Evolutionary conservation across 2,888 invertebrate genomes (phyloP).

Genomic region (Watsonalla cultraria): DNA sequence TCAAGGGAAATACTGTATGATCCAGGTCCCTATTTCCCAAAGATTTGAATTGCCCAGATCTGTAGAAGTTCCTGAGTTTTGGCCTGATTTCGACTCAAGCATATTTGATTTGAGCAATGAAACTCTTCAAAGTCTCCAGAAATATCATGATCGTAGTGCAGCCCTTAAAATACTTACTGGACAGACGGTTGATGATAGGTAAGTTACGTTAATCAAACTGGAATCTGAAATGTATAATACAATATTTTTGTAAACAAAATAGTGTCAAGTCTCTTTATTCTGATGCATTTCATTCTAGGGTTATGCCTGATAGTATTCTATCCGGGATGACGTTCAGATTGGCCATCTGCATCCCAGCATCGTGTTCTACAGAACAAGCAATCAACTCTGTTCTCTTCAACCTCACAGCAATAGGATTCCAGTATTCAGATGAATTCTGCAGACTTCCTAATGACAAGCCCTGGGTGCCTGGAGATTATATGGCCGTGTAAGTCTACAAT

Average conservation of each 20-base stretch:
- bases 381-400: slow-evolving; percentile 30
- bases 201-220: background rate
- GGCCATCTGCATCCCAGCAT: slow-evolving; percentile 53
- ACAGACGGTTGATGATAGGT: background rate
- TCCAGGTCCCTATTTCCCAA: slow-evolving; percentile 37
- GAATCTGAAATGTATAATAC: no score
- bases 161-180: background rate
- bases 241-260: no score
- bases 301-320: slow-evolving; percentile 9
- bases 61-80: slow-evolving; percentile 22
- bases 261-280: background rate
- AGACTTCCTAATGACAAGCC: slow-evolving; percentile 59
- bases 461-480: slow-evolving; percentile 53
- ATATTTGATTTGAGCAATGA: background rate
- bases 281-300: background rate
- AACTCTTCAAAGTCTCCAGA: slow-evolving; percentile 8
- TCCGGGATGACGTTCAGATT: background rate
- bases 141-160: background rate
- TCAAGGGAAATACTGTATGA: slow-evolving; percentile 55
- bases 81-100: slow-evolving; percentile 13
- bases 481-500: background rate
- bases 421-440: slow-evolving; percentile 42
- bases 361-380: slow-evolving; percentile 46
- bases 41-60: slow-evolving; percentile 19
- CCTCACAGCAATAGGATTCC: slow-evolving; percentile 21